Evolutionary conservation across 2,113 vertebrate genomes (phyloP), one percentile per base, ranked within the genome.

Genomic region (Setophaga petechia): DNA sequence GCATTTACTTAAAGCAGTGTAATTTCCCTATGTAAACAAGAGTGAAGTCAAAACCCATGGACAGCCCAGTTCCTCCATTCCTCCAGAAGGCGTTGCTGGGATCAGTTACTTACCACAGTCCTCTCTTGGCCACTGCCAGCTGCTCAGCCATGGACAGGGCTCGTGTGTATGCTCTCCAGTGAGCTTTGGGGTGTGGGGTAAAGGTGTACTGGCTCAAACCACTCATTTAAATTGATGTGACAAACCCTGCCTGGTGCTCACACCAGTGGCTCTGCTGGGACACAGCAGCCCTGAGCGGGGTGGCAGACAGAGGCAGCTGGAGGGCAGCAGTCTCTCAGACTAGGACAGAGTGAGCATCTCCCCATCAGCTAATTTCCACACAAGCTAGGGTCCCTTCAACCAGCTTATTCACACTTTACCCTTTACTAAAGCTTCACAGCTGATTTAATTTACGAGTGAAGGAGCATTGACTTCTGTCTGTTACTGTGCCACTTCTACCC

Each of bases 1-100:
- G 47, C 65, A 41, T 92, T 92, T 88, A 71, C 78, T 94, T 90
- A 67, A 93, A 94, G 68, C 83, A 72, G n/a, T 80, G 76, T 74
- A 52, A 78, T 87, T 92, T 87, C 81, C 73, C 71, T 93, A 14
- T 0, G 3, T 91, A 91, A 96, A 95, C 87, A 94, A 82, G 73
- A 86, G 44, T 2, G 2, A 44, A 89, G 78, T 83, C 21, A 88
- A 94, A 92, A 30, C 28, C 63, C 46, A 11, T 17, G 61, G 92
- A 59, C 77, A 87, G 2, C 16, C 66, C 41, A 31, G n/a, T 92
- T 91, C 94, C 92, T 78, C 55, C 37, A 39, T 39, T 39, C 37
- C 37, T 39, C 37, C 37, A 39, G 37, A 39, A 83, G 58, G 59
- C 4, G 0, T 85, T 51, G 57, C 63, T 85, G 67, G 62, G 66